A percentile compares a stretch with the other conserved stretches of the same genome.
Conservation (phyloP, 2,797 vertebrate species). For the Botia almorhae region DNA sequence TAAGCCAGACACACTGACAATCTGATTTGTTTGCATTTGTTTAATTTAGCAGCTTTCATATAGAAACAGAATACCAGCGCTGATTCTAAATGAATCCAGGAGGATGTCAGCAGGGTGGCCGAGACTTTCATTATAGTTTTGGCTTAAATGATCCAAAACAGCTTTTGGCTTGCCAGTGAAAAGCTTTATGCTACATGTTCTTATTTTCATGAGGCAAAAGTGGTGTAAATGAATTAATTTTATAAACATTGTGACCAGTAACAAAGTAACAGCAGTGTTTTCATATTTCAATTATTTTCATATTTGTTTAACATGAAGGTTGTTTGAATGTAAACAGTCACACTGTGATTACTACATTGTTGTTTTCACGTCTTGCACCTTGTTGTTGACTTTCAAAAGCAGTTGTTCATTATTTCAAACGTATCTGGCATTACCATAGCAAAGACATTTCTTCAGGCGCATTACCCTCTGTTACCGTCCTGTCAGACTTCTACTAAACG, state of each 20-base stretch:
- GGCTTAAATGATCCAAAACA: slow-evolving; percentile 6
- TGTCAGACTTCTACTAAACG: slow-evolving; percentile 7
- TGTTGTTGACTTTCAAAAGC: slow-evolving; percentile 40
- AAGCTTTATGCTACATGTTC: too few relatives aligned
- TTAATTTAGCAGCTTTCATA: slow-evolving; percentile 43
- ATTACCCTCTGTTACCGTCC: slow-evolving; percentile 16
- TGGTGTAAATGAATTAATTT: background rate
- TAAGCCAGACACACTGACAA: slow-evolving; percentile 21
- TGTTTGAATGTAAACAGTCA: background rate
- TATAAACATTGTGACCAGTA: background rate
- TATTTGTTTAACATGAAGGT: background rate
- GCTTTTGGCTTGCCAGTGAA: background rate
- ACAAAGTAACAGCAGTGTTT: background rate
- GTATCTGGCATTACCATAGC: slow-evolving; percentile 23
- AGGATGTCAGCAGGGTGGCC: slow-evolving; percentile 8
- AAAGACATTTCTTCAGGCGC: slow-evolving; percentile 31
- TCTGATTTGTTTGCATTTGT: slow-evolving; percentile 36
- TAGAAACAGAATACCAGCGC: slow-evolving; percentile 19
- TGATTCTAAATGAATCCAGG: slow-evolving; percentile 20
- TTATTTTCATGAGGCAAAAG: background rate
- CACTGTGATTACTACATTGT: background rate
- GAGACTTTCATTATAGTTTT: slow-evolving; percentile 22
- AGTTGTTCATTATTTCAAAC: slow-evolving; percentile 28
- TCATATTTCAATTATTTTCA: background rate
- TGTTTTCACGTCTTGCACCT: background rate